Conservation (phyloP, 1,140 invertebrate genomes). For the Sycophila sp. region DNA sequence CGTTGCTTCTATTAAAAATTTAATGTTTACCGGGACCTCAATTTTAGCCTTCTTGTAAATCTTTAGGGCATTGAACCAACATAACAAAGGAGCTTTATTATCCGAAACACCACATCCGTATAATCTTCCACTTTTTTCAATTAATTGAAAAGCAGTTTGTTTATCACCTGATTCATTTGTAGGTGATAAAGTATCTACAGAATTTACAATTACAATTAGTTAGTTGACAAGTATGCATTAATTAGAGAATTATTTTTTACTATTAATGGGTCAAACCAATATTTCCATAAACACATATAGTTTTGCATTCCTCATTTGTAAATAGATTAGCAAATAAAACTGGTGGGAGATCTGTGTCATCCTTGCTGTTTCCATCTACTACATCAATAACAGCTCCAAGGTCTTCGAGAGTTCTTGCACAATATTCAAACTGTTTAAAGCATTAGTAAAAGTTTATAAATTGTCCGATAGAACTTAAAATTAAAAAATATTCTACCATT, state of each 20-base stretch:
- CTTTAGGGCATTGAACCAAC: conserved; percentile 55
- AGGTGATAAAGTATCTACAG: conserved; percentile 53
- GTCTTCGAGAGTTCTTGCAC: conserved; percentile 32
- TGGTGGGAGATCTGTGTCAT: conserved; percentile 27
- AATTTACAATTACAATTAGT: conserved; percentile 1
- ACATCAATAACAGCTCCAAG: conserved; percentile 33
- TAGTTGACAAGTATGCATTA: neutral
- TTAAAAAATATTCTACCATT: conserved; percentile 38
- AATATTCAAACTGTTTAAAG: conserved; percentile 37
- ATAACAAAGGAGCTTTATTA: conserved; percentile 49
- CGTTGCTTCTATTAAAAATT: conserved; percentile 75
- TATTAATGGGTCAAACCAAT: conserved; percentile 31
- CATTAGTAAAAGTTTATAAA: neutral
- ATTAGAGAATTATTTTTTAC: neutral
- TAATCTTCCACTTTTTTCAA: conserved; percentile 36
- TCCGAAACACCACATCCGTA: conserved; percentile 42
- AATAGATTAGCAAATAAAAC: conserved; percentile 41
- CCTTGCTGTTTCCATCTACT: conserved; percentile 31
- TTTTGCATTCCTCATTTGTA: conserved; percentile 35
- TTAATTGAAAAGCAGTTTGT: conserved; percentile 42
- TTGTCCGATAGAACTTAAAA: neutral
- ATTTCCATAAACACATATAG: conserved; percentile 45
- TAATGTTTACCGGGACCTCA: conserved; percentile 73
- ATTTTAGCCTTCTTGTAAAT: conserved; percentile 65
- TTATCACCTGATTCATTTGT: conserved; percentile 39